phyloP scores from a whole-genome alignment of 2,113 vertebrate genomes.

The Hiodon alosoides region DNA sequence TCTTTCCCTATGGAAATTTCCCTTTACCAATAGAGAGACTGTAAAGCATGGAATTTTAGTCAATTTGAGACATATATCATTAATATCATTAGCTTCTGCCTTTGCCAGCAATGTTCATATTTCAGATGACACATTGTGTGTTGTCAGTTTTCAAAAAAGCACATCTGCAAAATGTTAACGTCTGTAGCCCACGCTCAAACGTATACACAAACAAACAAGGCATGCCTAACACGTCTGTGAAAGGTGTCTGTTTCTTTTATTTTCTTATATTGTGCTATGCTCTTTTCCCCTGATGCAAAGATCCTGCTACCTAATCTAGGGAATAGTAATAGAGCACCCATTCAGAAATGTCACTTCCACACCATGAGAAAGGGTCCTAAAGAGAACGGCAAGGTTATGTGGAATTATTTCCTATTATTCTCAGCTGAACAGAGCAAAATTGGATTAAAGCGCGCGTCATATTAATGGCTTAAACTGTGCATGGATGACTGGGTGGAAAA shows the following conservation, averaged over 20 bases:
- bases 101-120: too few species aligned
- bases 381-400: conserved; percentile 10
- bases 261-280: not conserved
- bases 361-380: not conserved
- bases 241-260: not conserved
- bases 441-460: not conserved
- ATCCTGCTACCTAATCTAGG: not conserved
- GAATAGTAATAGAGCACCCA: not conserved
- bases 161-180: too few species aligned
- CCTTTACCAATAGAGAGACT: not conserved
- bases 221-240: too few species aligned
- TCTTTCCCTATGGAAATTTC: not conserved
- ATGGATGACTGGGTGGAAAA: conserved; percentile 5
- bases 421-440: not conserved
- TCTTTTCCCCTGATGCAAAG: not conserved
- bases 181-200: too few species aligned
- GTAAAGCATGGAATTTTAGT: too few species aligned
- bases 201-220: too few species aligned
- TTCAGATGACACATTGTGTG: too few species aligned
- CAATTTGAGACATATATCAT: too few species aligned
- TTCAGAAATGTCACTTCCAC: not conserved
- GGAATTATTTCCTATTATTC: not conserved
- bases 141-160: too few species aligned
- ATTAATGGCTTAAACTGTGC: not conserved
- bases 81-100: too few species aligned